phyloP scores from a whole-genome alignment of 2,888 invertebrate genomes.

The Dryobota labecula region DNA sequence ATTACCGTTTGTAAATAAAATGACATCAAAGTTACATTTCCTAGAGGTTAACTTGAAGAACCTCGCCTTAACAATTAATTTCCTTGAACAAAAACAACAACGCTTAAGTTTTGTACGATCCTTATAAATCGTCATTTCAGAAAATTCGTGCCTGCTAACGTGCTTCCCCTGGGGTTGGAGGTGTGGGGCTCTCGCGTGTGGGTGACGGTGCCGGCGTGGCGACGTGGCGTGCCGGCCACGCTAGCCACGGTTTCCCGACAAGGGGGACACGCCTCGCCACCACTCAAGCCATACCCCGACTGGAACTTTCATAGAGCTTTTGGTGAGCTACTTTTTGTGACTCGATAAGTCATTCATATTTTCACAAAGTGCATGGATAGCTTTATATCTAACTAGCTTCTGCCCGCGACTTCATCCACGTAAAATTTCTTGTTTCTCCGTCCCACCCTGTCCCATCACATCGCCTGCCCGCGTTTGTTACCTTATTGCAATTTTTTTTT shows the following conservation, averaged over 20 bases:
- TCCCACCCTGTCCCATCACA: too few relatives aligned
- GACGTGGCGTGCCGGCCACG: slow-evolving; percentile 93
- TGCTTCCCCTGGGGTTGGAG: slow-evolving; percentile 94
- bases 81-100: not conserved
- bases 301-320: slow-evolving; percentile 92
- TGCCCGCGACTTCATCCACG: too few relatives aligned
- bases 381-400: too few relatives aligned
- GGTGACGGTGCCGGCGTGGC: slow-evolving; percentile 94
- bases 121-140: slow-evolving; percentile 72
- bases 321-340: slow-evolving; percentile 79
- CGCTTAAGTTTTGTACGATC: not conserved
- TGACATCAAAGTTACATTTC: too few relatives aligned
- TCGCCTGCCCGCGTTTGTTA: too few relatives aligned
- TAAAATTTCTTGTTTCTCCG: too few relatives aligned
- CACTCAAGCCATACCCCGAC: slow-evolving; percentile 93
- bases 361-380: not conserved
- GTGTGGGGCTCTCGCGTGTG: slow-evolving; percentile 92
- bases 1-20: too few relatives aligned
- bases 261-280: slow-evolving; percentile 90
- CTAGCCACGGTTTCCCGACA: slow-evolving; percentile 92
- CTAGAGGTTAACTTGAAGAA: too few relatives aligned
- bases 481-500: too few relatives aligned
- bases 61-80: too few relatives aligned
- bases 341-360: not conserved
- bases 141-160: slow-evolving; percentile 93